Conservation (phyloP, 2,113 vertebrate genomes). For the Onychostruthus taczanowskii region DNA sequence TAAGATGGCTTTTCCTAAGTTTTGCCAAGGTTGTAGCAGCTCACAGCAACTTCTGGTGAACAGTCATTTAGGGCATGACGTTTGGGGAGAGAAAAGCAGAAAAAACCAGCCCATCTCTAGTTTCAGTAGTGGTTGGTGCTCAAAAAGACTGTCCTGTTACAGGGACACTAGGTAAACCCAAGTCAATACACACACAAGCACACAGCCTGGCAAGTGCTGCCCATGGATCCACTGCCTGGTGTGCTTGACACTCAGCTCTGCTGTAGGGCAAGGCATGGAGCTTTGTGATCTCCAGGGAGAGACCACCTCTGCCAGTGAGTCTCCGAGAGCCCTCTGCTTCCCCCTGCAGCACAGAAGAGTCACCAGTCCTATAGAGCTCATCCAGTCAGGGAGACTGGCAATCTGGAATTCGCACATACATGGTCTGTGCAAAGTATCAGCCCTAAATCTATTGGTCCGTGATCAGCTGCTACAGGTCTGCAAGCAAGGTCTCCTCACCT, state of each 20-base stretch:
- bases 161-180: neutral
- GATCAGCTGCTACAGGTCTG: neutral
- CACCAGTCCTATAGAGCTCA: neutral
- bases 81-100: neutral
- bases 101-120: neutral
- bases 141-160: neutral
- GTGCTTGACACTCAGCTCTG: neutral
- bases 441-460: neutral
- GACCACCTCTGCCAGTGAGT: rapidly evolving
- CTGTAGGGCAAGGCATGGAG: neutral
- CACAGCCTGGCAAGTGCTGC: neutral
- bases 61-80: neutral
- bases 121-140: neutral
- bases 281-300: neutral
- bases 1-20: neutral
- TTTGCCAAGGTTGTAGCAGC: neutral
- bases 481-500: neutral
- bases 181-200: rapidly evolving
- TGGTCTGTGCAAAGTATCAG: neutral
- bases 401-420: neutral
- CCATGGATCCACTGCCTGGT: neutral
- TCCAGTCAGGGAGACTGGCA: neutral
- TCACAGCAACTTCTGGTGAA: neutral
- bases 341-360: neutral
- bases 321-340: neutral